These are phyloP conservation scores for Metaphire vulgaris DNA, from an alignment of 1,140 invertebrate species.

Conservation along the genomic window DNA sequence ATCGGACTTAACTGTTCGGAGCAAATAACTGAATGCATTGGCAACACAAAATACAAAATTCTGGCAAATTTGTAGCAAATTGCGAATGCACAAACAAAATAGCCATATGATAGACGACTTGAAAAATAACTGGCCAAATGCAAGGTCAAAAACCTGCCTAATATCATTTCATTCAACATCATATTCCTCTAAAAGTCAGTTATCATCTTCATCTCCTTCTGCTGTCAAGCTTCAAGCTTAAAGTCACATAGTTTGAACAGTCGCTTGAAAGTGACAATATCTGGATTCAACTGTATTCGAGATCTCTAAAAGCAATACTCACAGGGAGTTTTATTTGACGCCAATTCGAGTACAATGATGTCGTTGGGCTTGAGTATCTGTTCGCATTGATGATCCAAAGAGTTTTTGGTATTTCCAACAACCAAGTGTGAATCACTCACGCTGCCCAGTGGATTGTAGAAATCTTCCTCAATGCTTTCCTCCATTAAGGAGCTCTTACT, in stretches of 20 bases:
- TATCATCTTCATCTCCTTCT: too few relatives aligned
- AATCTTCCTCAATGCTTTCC: constrained; percentile 1
- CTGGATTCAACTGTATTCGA: too few relatives aligned
- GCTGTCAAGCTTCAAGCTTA: too few relatives aligned
- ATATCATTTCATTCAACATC: too few relatives aligned
- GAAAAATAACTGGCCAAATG: too few relatives aligned
- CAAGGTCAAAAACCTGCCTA: too few relatives aligned
- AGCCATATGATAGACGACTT: too few relatives aligned
- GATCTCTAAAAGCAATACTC: too few relatives aligned
- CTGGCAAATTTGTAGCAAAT: background rate
- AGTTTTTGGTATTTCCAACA: constrained; percentile 33
- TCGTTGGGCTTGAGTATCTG: constrained; percentile 32
- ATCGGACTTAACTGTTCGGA: constrained; percentile 32
- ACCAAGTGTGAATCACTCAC: constrained; percentile 38
- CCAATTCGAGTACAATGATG: constrained; percentile 43
- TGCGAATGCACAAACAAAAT: background rate
- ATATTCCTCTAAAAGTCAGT: too few relatives aligned
- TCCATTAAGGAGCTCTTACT: background rate
- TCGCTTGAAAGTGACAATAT: too few relatives aligned
- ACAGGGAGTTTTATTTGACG: constrained; percentile 16
- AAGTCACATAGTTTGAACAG: too few relatives aligned
- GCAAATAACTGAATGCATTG: background rate
- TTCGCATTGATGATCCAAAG: constrained; percentile 30
- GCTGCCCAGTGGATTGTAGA: background rate
- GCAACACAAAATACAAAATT: background rate